phyloP scores from a whole-genome alignment of 1,140 invertebrate genomes.

The Euwallacea fornicatus region DNA sequence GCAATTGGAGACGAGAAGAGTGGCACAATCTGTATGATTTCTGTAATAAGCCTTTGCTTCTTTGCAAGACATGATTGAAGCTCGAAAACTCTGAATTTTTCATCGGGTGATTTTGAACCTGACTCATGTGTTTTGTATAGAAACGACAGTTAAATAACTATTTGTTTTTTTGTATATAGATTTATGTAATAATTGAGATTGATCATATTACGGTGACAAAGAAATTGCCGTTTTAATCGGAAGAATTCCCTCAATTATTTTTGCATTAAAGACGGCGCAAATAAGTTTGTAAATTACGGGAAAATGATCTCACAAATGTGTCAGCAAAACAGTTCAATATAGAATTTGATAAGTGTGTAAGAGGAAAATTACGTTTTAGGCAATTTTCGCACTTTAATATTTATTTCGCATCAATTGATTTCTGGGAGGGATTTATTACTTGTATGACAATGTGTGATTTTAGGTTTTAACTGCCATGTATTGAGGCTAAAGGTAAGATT shows the following conservation, averaged over 20 bases:
- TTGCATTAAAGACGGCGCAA: no score
- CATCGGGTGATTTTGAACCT: not conserved
- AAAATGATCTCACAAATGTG: not conserved
- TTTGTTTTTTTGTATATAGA: no score
- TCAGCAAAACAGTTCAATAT: not conserved
- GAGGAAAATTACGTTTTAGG: slow-evolving; percentile 14
- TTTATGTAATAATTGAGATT: no score
- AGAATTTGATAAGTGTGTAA: not conserved
- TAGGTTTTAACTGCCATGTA: no score
- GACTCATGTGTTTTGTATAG: not conserved
- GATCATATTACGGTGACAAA: no score
- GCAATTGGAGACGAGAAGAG: not conserved
- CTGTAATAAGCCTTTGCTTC: not conserved
- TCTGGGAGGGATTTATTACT: no score
- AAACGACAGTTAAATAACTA: no score
- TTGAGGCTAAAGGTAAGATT: no score
- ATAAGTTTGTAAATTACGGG: no score
- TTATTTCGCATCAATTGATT: not conserved
- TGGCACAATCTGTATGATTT: not conserved
- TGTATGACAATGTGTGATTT: no score
- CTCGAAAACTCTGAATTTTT: not conserved
- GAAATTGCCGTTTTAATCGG: no score
- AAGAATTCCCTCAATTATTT: no score
- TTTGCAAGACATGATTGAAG: not conserved
- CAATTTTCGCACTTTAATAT: not conserved